Base-by-base conservation (phyloP, 1,140 invertebrate species). In the Coelopa frigida region DNA sequence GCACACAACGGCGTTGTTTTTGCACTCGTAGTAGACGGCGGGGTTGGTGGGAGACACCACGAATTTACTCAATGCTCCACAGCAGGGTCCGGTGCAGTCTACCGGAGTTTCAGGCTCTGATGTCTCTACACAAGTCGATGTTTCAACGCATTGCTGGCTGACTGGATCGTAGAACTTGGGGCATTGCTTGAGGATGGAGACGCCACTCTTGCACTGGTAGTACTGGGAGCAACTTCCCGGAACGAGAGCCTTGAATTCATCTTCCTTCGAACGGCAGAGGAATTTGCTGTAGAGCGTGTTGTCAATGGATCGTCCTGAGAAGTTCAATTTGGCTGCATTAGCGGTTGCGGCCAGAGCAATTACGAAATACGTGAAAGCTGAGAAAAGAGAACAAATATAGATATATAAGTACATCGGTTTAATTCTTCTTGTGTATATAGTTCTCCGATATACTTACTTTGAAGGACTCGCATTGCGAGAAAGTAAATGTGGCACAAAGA, bases 211-310 rank as follows among this genome's bases (percentile, higher is more conserved):
- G 20, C 62, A 66, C 40, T 60, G 55, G 21, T 60, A 66, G 50
- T 55, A 66, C 27, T 53, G 52, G 4, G 59, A 60, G 44, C 62
- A 66, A 24, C 57, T 62, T n/a, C 62, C 62, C 1, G 62, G 62
- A 2, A 66, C 62, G 3, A 66, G 35, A 11, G 58, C 47, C 10
- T 53, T 53, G 44, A 59, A 61, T 20, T 61, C 62, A 47, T 66
- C 43, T 2, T 36, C 5, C 37, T 57, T 60, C 12, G 53, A 39
- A n/a, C 27, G 23, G 41, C 62, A 66, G 3, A 66, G 47, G 38
- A 46, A 60, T 22, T 56, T 53, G 4, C 50, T 50, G 10, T 62
- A 66, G 3, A 62, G 24, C n/a, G 49, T 33, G 31, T 59, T 65
- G 22, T 65, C 52, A 6, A 63, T 51, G 5, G n/a, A n/a, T n/a